These are phyloP conservation scores for Leptinotarsa texana DNA, from an alignment of 1,140 invertebrate genomes.

Conservation along the genomic window DNA sequence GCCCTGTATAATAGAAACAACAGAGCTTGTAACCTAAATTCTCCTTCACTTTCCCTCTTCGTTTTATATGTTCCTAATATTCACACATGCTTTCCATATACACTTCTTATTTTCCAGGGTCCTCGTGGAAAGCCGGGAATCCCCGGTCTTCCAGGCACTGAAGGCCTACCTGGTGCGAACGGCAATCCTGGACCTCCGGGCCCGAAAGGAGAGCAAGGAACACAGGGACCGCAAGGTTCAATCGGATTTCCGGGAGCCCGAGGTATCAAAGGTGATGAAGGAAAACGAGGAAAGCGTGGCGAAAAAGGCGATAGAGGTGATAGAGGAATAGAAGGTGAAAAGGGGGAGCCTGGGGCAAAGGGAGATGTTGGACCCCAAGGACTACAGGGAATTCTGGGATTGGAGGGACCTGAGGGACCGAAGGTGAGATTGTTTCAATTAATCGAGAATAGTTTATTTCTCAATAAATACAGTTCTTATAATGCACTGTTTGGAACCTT, in stretches of 20 bases:
- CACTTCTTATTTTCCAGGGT: constrained; percentile 57
- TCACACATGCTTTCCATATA: not conserved
- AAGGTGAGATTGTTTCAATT: constrained; percentile 60
- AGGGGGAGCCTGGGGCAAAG: constrained; percentile 74
- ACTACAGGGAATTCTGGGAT: constrained; percentile 67
- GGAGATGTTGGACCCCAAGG: constrained; percentile 75
- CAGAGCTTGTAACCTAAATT: no score
- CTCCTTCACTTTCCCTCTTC: no score
- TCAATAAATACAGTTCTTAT: no score
- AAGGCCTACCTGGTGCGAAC: constrained; percentile 72
- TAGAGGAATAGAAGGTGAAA: constrained; percentile 73
- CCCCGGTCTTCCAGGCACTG: constrained; percentile 72
- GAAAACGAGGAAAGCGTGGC: constrained; percentile 69
- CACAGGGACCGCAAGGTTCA: constrained; percentile 69
- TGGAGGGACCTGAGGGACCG: constrained; percentile 83
- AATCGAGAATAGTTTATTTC: no score
- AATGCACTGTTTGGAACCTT: no score
- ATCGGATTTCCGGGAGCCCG: constrained; percentile 76
- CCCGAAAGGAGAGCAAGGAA: constrained; percentile 68
- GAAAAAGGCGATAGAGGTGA: constrained; percentile 71
- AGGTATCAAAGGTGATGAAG: constrained; percentile 78
- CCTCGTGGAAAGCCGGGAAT: constrained; percentile 74
- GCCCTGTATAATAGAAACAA: no score
- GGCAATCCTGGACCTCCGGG: constrained; percentile 72
- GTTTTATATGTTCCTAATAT: no score